Percentiles rank a stretch among this genome's conserved stretches.
Conservation (phyloP, 2,113 vertebrate genomes). For the Stercorarius parasiticus region DNA sequence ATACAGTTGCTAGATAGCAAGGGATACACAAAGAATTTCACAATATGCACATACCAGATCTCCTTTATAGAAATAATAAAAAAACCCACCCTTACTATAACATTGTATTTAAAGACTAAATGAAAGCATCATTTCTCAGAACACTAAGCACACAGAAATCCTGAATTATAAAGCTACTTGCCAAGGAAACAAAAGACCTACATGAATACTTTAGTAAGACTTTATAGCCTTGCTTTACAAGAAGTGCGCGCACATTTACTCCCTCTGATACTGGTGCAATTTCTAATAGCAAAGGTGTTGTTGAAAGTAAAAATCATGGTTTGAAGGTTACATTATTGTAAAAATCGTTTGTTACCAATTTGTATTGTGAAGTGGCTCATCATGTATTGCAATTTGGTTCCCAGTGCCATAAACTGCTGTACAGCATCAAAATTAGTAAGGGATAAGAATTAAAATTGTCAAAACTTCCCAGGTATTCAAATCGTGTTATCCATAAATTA, state of each 20-base stretch:
- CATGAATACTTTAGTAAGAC: not conserved
- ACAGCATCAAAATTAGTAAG: not conserved
- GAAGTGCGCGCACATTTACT: not conserved
- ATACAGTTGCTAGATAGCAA: not conserved
- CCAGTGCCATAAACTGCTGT: not conserved
- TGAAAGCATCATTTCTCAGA: not conserved
- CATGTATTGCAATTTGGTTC: not conserved
- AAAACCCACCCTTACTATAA: not conserved
- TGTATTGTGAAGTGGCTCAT: not conserved
- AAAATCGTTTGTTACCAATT: not conserved
- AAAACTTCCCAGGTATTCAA: not conserved
- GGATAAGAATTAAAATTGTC: not conserved
- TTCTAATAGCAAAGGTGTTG: not conserved
- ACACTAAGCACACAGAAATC: not conserved
- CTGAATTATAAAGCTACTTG: not conserved
- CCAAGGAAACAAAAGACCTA: not conserved
- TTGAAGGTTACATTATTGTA: slow-evolving; percentile 23
- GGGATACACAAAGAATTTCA: not conserved
- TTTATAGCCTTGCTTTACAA: not conserved
- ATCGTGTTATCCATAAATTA: not conserved
- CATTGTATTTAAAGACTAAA: not conserved
- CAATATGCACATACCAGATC: not conserved
- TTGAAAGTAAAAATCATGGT: slow-evolving; percentile 24
- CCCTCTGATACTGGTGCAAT: not conserved
- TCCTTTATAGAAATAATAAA: not conserved